Conservation (phyloP, 2,113 vertebrate species). For the Periophthalmus modestus region DNA sequence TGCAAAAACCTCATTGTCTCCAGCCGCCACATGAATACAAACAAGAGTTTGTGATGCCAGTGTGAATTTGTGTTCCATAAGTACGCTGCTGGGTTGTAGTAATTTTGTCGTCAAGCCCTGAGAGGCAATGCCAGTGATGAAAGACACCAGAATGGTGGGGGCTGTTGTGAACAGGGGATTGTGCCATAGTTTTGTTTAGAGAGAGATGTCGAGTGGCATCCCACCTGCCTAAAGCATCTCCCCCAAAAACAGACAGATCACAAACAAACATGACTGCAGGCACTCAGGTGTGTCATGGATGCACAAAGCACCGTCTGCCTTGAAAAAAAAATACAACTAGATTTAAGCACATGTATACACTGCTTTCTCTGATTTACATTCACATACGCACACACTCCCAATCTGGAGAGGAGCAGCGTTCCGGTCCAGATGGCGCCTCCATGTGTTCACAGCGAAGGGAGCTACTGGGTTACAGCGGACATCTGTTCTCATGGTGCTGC, state of each 20-base stretch:
- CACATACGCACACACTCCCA: conserved; percentile 51
- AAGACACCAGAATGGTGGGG: conserved; percentile 13
- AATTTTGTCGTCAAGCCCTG: conserved; percentile 35
- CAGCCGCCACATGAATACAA: conserved; percentile 25
- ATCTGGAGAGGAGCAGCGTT: conserved; percentile 76
- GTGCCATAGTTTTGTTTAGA: conserved; percentile 50
- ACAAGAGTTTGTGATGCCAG: conserved; percentile 24
- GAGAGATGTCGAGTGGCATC: conserved; percentile 52
- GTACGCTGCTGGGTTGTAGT: conserved; percentile 41
- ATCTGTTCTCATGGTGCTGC: conserved; percentile 80
- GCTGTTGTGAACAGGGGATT: conserved; percentile 21
- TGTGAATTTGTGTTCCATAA: conserved; percentile 45
- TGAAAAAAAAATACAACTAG: conserved; percentile 42
- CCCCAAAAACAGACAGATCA: conserved; percentile 39
- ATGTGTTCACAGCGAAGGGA: conserved; percentile 82
- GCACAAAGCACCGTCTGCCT: conserved; percentile 63
- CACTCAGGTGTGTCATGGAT: conserved; percentile 72
- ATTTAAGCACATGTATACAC: conserved; percentile 39
- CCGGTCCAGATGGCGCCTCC: conserved; percentile 81
- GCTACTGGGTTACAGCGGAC: conserved; percentile 84
- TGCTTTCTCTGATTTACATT: conserved; percentile 60
- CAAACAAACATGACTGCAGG: conserved; percentile 65
- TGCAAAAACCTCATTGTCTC: conserved; percentile 20
- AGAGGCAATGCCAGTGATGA: conserved; percentile 28
- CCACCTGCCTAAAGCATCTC: conserved; percentile 55